Base-by-base conservation (phyloP, 1,140 invertebrate species). In the Psix sp. region DNA sequence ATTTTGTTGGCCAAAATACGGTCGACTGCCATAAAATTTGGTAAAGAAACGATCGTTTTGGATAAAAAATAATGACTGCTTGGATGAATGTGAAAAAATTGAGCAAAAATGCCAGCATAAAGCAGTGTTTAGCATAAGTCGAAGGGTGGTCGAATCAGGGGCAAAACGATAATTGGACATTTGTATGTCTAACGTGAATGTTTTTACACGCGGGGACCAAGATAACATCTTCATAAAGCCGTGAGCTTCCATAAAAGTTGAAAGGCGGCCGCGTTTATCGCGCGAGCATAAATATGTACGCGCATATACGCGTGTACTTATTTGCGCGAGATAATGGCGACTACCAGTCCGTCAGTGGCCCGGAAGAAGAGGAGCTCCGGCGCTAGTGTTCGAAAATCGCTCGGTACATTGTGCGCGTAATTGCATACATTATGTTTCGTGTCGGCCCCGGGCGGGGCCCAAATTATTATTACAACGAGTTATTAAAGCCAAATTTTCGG, bases 221-320 rank as follows among this genome's bases (percentile, higher is more conserved):
- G 68, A 72, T 72, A 72, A 72, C 49, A 72, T 72, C 68, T 72
- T 63, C 43, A 72, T 63, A 63, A 72, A 57, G 46, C 56, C 49
- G 49, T 60, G 54, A 48, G 67, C 57, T 48, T 46, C 45, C 46
- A 52, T 68, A 57, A 71, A 71, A 63, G 21, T 63, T 57, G 57
- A 62, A 51, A 63, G 67, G 20, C 57, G 9, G 38, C 43, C 48
- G 66, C 43, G 18, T 68, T 52, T 57, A 57, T 59, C 46, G 65
- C 38, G 38, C 36, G 46, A 21, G 31, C 29, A 49, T 48, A 46
- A 39, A 56, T 35, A 40, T 48, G 42, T 48, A 18, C 45, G 65
- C 48, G 40, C 31, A 63, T 59, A 39, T 36, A n/a, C 11, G 36
- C 14, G 59, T 39, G 46, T 46, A 52, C 52, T 65, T 73, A 65